A percentile compares a stretch with the other conserved stretches of the same genome.
These are phyloP conservation scores for Bolinopsis microptera DNA, from an alignment of 37 sponge, comb jelly and placozoan species.

Conservation along the genomic window DNA sequence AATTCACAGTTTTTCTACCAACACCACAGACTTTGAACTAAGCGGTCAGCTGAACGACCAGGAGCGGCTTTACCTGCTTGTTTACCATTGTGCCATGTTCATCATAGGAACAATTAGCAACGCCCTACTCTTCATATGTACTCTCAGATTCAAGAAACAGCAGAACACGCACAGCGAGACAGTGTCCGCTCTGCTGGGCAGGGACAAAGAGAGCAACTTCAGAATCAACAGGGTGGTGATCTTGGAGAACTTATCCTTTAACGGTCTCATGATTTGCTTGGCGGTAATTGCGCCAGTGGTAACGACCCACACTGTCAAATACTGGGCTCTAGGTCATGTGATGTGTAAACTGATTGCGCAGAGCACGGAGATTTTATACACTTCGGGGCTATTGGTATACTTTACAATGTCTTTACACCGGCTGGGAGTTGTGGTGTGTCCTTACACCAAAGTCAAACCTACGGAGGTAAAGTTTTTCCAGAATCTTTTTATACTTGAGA, in stretches of 20 bases:
- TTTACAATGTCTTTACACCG: constrained; percentile 10
- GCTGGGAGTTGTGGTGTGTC: background rate
- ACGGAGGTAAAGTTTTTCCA: too few relatives aligned
- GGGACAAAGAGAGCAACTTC: background rate
- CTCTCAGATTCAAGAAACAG: background rate
- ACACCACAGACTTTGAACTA: background rate
- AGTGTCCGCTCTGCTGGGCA: background rate
- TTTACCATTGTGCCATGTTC: constrained; percentile 7
- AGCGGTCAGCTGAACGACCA: background rate
- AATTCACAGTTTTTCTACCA: background rate
- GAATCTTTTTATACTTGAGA: too few relatives aligned
- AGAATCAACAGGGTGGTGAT: background rate
- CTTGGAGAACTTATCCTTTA: background rate
- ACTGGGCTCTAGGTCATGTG: background rate
- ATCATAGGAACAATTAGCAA: background rate
- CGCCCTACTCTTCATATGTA: background rate
- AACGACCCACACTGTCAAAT: background rate
- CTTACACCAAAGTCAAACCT: background rate
- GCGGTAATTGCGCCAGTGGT: background rate
- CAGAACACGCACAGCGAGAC: background rate
- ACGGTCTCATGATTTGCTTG: background rate
- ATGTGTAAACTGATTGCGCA: constrained; percentile 44
- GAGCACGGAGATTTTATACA: constrained; percentile 26
- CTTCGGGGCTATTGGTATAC: background rate
- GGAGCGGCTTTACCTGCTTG: background rate